phyloP scores from a whole-genome alignment of 2,113 vertebrate genomes.

The Lontra canadensis region DNA sequence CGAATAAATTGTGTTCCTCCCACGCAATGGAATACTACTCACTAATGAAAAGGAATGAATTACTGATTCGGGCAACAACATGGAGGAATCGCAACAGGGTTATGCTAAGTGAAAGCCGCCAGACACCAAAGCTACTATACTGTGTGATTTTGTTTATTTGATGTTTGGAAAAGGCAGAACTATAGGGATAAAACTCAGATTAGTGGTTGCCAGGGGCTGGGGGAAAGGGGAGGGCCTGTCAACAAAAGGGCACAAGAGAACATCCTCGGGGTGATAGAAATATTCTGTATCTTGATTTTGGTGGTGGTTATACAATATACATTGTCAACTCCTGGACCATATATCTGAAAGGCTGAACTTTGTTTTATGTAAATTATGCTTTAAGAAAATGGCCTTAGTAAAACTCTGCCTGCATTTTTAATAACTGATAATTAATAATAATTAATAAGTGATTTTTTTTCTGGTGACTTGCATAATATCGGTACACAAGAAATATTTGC shows the following conservation, averaged over 20 bases:
- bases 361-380: background rate
- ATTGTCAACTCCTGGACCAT: background rate
- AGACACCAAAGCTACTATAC: background rate
- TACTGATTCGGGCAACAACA: background rate
- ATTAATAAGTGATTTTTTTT: background rate
- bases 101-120: background rate
- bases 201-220: background rate
- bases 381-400: background rate
- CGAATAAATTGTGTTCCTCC: background rate
- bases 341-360: background rate
- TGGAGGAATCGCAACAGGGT: background rate
- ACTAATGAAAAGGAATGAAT: background rate
- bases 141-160: background rate
- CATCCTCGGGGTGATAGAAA: background rate
- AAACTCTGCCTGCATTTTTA: background rate
- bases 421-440: background rate
- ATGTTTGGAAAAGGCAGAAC: slow-evolving; percentile 15
- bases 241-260: background rate
- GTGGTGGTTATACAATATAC: background rate
- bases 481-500: background rate
- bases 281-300: background rate
- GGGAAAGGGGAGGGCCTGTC: background rate
- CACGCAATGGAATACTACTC: background rate
- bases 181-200: background rate
- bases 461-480: background rate